Conservation (phyloP, 1,140 invertebrate genomes). For the Tetragnatha versicolor region DNA sequence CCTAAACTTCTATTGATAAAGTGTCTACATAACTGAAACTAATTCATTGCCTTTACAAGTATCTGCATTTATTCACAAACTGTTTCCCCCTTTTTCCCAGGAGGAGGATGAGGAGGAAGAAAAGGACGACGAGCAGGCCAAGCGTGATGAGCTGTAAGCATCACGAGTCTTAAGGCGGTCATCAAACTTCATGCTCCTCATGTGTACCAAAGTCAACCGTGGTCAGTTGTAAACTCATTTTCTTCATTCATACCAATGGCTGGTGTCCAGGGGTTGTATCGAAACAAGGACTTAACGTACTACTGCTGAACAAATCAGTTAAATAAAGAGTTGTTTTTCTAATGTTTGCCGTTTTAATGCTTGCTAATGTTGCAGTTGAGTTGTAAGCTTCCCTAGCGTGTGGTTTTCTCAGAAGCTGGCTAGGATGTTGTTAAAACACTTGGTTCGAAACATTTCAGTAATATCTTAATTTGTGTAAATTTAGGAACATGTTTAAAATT, state of each 20-base stretch:
- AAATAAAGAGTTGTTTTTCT: neutral
- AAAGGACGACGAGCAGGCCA: constrained; percentile 40
- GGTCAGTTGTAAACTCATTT: constrained; percentile 37
- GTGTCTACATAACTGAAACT: too few species aligned
- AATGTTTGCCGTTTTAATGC: constrained; percentile 1
- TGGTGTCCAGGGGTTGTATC: constrained; percentile 49
- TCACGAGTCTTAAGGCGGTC: constrained; percentile 37
- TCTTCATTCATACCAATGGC: constrained; percentile 47
- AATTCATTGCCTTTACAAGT: too few species aligned
- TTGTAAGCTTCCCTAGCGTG: neutral
- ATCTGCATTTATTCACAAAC: neutral
- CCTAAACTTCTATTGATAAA: too few species aligned
- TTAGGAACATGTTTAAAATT: too few species aligned
- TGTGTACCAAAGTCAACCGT: constrained; percentile 47
- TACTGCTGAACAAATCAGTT: constrained; percentile 28
- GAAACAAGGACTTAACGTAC: constrained; percentile 19
- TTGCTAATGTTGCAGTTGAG: neutral
- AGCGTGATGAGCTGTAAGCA: constrained; percentile 45
- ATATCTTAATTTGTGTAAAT: too few species aligned
- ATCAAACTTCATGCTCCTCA: constrained; percentile 31
- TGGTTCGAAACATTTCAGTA: too few species aligned
- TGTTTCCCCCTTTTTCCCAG: constrained; percentile 4
- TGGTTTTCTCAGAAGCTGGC: neutral
- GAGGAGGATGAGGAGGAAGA: constrained; percentile 48
- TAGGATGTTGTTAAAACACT: neutral